phyloP scores from a whole-genome alignment of 2,113 vertebrate species.

The Mormoops blainvillei region DNA sequence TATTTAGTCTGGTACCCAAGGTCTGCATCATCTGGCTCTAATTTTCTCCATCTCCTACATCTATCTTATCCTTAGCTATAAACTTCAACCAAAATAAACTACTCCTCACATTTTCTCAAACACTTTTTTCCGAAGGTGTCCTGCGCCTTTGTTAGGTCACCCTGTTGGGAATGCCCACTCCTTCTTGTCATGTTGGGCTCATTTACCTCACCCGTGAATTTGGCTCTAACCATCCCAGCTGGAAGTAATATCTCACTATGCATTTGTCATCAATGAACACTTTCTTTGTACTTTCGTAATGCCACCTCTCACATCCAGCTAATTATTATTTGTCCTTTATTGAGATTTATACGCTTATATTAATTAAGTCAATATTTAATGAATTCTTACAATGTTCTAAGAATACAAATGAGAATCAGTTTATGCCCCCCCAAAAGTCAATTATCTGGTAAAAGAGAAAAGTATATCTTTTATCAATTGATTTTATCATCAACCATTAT shows the following conservation, averaged over 20 bases:
- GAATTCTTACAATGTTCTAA: neutral
- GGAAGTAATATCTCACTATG: neutral
- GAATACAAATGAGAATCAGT: neutral
- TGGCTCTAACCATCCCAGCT: neutral
- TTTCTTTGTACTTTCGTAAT: neutral
- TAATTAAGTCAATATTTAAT: slow-evolving; percentile 5
- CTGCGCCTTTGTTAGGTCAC: neutral
- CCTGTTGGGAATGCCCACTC: neutral
- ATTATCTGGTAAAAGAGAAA: neutral
- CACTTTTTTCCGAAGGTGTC: no score
- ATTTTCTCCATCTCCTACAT: neutral
- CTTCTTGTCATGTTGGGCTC: neutral
- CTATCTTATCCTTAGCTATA: neutral
- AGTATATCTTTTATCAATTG: neutral
- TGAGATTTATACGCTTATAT: neutral
- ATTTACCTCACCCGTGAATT: neutral
- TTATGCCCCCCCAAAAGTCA: neutral
- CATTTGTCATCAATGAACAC: neutral
- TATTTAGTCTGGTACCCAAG: neutral
- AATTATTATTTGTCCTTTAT: neutral
- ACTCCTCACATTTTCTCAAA: neutral
- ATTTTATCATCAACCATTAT: no score
- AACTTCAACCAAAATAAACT: neutral
- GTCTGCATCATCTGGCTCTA: neutral
- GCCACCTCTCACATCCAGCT: neutral